Base-by-base conservation (phyloP, 2,797 vertebrate genomes). In the Furcifer pardalis region DNA sequence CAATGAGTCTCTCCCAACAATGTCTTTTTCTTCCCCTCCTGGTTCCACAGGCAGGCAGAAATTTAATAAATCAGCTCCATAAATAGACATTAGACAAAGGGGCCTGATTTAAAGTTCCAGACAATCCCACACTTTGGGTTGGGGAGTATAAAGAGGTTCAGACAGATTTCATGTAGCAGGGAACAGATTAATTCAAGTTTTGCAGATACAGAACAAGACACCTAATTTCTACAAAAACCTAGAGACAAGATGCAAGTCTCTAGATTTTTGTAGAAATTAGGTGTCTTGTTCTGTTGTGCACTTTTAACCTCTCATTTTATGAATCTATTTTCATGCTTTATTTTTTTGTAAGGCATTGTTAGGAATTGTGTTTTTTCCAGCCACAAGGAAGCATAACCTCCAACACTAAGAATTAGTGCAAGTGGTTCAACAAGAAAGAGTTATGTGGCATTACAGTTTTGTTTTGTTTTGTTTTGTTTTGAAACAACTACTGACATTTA, bases 11-110 rank as follows among this genome's bases (percentile, higher is more conserved):
- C 87, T 91, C 84, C 84, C 87, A 89, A 32, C 21, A 73, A 21
- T 10, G 56, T 12, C 92, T 94, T 91, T 90, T 91, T 82, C 91
- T 94, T 96, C 94, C n/a, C 95, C 92, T 93, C 90, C 92, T 86
- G 84, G 89, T 77, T 83, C 93, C 94, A 92, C 91, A 95, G 91
- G 91, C 91, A 95, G 96, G 95, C 94, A 96, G 95, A 95, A 95
- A 5, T 96, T 95, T 95, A 97, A 96, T 71, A 30, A 78, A n/a
- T 37, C n/a, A 62, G 35, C 17, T n/a, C 13, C 2, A 35, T 10
- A 5, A 27, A 63, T 49, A 23, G 32, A 30, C 21, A n/a, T 62
- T 35, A 84, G 25, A 40, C 2, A 30, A 46, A 56, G 32, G 25
- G 44, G 9, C 32, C 30, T 9, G 42, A n/a, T 23, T 35, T 75